phyloP scores from a whole-genome alignment of 1,140 invertebrate genomes.

The Proales similis region DNA sequence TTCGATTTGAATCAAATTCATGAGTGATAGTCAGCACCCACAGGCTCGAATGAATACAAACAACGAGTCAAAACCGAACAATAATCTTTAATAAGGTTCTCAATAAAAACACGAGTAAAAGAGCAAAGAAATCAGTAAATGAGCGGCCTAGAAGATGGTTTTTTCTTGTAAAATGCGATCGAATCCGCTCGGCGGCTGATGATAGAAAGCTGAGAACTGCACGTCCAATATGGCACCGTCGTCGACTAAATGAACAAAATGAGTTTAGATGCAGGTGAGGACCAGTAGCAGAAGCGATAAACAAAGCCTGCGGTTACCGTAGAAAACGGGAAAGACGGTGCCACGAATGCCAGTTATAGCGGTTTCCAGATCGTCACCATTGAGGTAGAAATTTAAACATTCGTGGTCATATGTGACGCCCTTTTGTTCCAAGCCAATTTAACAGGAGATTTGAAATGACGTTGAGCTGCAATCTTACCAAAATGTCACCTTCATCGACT shows the following conservation, averaged over 20 bases:
- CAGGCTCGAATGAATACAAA: not conserved
- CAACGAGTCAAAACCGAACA: not conserved
- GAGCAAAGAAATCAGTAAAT: not conserved
- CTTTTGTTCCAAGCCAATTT: constrained; percentile 56
- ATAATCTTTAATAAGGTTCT: not conserved
- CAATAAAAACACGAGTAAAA: constrained; percentile 4
- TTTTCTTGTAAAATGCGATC: constrained; percentile 95
- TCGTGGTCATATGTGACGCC: constrained; percentile 91
- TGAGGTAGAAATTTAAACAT: constrained; percentile 88
- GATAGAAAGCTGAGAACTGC: constrained; percentile 77
- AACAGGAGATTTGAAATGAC: constrained; percentile 35
- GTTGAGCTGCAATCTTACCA: constrained; percentile 63
- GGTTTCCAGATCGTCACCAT: constrained; percentile 77
- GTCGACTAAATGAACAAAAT: constrained; percentile 68
- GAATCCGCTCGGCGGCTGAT: constrained; percentile 76
- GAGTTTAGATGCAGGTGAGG: constrained; percentile 10
- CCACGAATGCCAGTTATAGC: constrained; percentile 67
- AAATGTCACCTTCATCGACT: constrained; percentile 79
- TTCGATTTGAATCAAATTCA: no score
- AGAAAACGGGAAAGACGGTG: constrained; percentile 81
- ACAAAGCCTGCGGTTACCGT: constrained; percentile 63
- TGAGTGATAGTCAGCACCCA: no score
- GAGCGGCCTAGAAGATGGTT: constrained; percentile 68
- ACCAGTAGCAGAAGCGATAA: constrained; percentile 29
- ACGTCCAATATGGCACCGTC: constrained; percentile 93